Base-by-base conservation (phyloP, 2,797 vertebrate species). In the Rhinoraja longicauda region DNA sequence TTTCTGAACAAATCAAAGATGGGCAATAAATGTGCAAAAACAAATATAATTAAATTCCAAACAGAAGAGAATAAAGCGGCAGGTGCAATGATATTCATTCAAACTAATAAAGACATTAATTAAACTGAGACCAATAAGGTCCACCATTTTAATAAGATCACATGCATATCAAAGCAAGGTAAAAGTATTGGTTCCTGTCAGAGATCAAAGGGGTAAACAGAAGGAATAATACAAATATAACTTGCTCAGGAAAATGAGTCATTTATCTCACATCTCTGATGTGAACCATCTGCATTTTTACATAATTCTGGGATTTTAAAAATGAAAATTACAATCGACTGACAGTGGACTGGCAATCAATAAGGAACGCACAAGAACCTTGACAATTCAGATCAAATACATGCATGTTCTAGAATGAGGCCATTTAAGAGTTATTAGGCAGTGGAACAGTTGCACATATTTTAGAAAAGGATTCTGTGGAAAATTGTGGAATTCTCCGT, bases 141-240 rank as follows among this genome's bases (percentile, higher is more conserved):
- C 59, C 8, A 32, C 36, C 19, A 88, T 88, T 67, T 67, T 24
- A 88, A 67, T 88, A 32, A 84, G 82, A 64, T 64, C 62, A 29
- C 29, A 86, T 19, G 82, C 57, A 86, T 64, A 86, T 62, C 45
- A 77, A 36, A 32, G 29, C 57, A 86, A 62, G 12, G 57, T 13
- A 29, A 62, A 62, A n/a, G n/a, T 86, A 32, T n/a, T 86, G 82
- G 8, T 10, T 53, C 45, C 82, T 32, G 13, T 21, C 15, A 32
- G 82, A 64, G 82, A 64, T 86, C 59, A 86, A 86, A 86, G 62
- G 59, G 59, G 82, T n/a, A 86, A 86, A 86, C 13, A 6, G 82
- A 62, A 64, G 13, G n/a, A 86, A 86, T n/a, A 86, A 32, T 59
- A 79, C 17, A 79, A 79, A 62, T 86, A 62, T 86, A 86, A 86